Evolutionary conservation across 1,140 invertebrate species (phyloP).

Genomic region (Penaeus vannamei): DNA sequence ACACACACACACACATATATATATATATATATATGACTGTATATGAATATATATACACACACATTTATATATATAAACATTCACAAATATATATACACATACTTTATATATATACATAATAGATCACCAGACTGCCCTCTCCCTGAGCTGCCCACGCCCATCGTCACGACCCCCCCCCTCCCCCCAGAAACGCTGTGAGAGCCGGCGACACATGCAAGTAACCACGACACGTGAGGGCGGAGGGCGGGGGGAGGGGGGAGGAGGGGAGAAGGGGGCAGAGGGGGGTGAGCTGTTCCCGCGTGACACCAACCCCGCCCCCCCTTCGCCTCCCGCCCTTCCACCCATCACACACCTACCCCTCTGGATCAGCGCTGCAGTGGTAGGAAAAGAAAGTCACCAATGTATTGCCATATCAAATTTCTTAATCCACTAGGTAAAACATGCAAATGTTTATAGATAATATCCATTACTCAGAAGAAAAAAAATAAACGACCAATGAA

Average conservation of each 20-base stretch:
- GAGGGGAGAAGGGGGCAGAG: background rate
- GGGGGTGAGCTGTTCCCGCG: background rate
- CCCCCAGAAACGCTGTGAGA: too few species aligned
- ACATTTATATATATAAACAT: background rate
- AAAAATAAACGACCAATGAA: too few species aligned
- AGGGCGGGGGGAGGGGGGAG: background rate
- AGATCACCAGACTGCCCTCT: too few species aligned
- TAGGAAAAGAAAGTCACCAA: conserved; percentile 5
- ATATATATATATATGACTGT: background rate
- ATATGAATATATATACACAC: background rate
- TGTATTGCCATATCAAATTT: background rate
- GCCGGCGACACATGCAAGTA: background rate
- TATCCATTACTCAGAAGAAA: too few species aligned
- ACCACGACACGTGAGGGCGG: conserved; percentile 1
- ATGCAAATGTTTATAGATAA: too few species aligned
- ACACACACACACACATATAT: background rate
- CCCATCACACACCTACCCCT: conserved; percentile 37
- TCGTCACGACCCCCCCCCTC: too few species aligned
- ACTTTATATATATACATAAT: too few species aligned
- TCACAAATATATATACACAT: background rate
- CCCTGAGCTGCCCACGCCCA: too few species aligned
- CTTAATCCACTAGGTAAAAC: background rate
- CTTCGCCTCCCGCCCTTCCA: background rate
- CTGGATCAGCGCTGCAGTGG: conserved; percentile 47
- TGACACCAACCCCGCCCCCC: background rate